Percentiles rank a stretch among this genome's conserved stretches.
These are phyloP conservation scores for Dendrolimus punctatus DNA, from an alignment of 1,140 invertebrate species.

Conservation along the genomic window DNA sequence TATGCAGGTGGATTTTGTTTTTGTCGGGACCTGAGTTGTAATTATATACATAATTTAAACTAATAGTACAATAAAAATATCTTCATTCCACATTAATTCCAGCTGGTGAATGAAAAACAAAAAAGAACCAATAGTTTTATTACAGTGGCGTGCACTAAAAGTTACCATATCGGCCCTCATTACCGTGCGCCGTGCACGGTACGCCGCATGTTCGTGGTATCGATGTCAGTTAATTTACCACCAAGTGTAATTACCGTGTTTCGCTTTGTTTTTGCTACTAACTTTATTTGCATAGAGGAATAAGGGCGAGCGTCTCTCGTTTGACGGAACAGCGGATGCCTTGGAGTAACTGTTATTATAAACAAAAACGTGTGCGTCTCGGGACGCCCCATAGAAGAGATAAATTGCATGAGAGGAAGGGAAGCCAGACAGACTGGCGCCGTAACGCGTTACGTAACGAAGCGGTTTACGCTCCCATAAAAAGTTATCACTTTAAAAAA, in stretches of 20 bases:
- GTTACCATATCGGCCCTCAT: constrained; percentile 50
- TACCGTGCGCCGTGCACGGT: constrained; percentile 34
- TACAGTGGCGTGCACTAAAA: constrained; percentile 40
- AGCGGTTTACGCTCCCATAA: too few relatives aligned
- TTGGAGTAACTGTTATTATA: constrained; percentile 18
- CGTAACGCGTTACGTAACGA: too few relatives aligned
- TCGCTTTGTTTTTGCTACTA: constrained; percentile 67
- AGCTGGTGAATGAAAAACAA: neutral
- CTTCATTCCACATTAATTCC: neutral
- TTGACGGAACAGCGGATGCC: constrained; percentile 14
- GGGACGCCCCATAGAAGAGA: too few relatives aligned
- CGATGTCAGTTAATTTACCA: constrained; percentile 66
- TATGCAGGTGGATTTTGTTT: too few relatives aligned
- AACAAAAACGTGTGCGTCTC: too few relatives aligned
- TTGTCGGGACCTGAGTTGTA: too few relatives aligned
- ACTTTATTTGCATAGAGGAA: constrained; percentile 64
- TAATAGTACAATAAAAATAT: neutral
- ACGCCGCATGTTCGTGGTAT: constrained; percentile 49
- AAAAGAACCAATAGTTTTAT: constrained; percentile 3
- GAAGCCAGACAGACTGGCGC: too few relatives aligned
- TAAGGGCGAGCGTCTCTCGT: constrained; percentile 29
- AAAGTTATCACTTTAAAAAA: too few relatives aligned
- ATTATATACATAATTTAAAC: too few relatives aligned
- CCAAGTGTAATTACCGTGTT: constrained; percentile 64
- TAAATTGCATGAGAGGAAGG: too few relatives aligned